Conservation (phyloP, 2,113 vertebrate genomes). For the Daphoenositta chrysoptera region DNA sequence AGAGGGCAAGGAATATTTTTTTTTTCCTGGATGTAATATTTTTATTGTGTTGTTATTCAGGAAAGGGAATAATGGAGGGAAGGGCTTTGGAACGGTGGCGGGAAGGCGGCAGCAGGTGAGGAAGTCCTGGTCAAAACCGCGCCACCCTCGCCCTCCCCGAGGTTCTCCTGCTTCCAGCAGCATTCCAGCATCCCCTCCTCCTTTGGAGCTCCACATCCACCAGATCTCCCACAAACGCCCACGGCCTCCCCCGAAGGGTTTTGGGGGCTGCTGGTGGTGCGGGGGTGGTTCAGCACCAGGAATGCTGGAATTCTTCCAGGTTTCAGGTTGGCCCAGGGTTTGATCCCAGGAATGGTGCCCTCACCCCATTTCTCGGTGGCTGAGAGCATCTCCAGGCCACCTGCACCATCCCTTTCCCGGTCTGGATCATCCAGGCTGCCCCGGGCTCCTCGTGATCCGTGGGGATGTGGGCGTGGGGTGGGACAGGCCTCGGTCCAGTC, state of each 20-base stretch:
- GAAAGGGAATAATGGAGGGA: not conserved
- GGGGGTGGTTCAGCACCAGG: not conserved
- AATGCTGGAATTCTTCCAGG: not conserved
- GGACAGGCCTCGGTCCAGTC: not conserved
- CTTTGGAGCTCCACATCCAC: not conserved
- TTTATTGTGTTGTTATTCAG: not conserved
- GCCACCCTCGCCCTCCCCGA: not conserved
- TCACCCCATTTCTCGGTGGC: not conserved
- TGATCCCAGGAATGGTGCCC: not conserved
- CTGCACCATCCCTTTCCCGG: not conserved
- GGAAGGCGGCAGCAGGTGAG: not conserved
- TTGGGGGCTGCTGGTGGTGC: not conserved
- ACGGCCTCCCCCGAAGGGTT: not conserved
- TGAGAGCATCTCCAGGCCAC: not conserved
- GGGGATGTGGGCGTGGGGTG: not conserved
- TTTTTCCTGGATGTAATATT: not conserved
- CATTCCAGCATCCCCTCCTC: rapidly evolving
- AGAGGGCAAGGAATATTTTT: not conserved
- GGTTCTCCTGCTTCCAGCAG: not conserved
- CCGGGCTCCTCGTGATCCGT: rapidly evolving
- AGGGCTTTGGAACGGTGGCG: not conserved
- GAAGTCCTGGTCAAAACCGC: not conserved
- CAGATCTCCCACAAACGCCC: not conserved
- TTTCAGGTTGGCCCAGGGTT: not conserved
- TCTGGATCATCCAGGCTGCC: not conserved